These are phyloP conservation scores for Leptodon cayanensis DNA, from an alignment of 2,797 vertebrate genomes.

Conservation along the genomic window DNA sequence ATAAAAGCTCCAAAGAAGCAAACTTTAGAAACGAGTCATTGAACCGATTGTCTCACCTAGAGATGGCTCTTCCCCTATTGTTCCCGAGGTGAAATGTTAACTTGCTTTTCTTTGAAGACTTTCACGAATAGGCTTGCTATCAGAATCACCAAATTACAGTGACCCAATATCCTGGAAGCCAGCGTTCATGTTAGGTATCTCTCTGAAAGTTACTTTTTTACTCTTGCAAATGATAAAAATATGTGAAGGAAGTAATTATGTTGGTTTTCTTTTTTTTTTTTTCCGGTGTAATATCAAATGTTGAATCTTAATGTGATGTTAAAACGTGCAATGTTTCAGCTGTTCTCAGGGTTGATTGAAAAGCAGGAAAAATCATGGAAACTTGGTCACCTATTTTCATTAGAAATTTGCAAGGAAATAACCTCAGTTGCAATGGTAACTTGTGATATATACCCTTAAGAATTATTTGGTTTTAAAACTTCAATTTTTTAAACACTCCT, in stretches of 20 bases:
- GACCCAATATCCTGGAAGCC: neutral
- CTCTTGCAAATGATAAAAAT: neutral
- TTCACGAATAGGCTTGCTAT: neutral
- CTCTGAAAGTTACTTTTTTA: neutral
- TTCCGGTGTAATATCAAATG: neutral
- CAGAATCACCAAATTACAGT: neutral
- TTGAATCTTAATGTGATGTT: neutral
- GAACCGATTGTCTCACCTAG: neutral
- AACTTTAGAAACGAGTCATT: neutral
- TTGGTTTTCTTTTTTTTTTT: neutral
- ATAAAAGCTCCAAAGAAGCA: neutral
- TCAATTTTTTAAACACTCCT: neutral
- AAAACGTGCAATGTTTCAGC: neutral
- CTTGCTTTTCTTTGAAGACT: neutral
- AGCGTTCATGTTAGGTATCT: neutral
- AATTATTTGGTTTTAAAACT: neutral
- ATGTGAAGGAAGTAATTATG: neutral
- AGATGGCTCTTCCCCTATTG: neutral
- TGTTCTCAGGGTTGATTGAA: neutral
- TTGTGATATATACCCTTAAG: neutral
- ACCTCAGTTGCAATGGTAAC: neutral
- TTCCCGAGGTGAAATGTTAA: slow-evolving; percentile 12
- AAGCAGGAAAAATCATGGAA: neutral
- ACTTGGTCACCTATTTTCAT: neutral
- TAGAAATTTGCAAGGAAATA: neutral